These are phyloP conservation scores for Electrona antarctica DNA, from an alignment of 2,113 vertebrate species.

Conservation along the genomic window DNA sequence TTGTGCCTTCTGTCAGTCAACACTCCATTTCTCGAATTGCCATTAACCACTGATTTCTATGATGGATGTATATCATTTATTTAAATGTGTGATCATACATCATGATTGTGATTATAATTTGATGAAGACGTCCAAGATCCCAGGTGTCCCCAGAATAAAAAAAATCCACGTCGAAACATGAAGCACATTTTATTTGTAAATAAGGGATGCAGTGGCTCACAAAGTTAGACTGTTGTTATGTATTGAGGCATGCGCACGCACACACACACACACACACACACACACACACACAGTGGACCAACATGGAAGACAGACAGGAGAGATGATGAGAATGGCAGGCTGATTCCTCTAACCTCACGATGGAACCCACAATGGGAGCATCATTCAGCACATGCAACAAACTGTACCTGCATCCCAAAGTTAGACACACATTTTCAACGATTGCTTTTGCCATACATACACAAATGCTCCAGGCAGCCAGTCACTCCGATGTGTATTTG, in stretches of 20 bases:
- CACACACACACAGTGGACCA: too few species aligned
- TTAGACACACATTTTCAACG: not conserved
- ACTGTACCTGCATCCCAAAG: not conserved
- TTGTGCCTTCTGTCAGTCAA: not conserved
- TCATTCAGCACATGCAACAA: too few species aligned
- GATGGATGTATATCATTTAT: not conserved
- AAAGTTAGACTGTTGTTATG: too few species aligned
- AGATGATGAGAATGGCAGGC: not conserved
- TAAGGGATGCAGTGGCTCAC: too few species aligned
- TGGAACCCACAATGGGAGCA: constrained; percentile 26
- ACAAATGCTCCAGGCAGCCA: not conserved
- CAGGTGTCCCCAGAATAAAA: too few species aligned
- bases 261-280: too few species aligned
- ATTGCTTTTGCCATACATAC: not conserved
- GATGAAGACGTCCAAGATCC: too few species aligned
- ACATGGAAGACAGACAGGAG: too few species aligned
- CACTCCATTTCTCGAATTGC: not conserved
- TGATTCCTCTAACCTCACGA: not conserved
- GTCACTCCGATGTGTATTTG: not conserved
- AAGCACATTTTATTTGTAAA: too few species aligned
- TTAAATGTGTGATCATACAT: not conserved
- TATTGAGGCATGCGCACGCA: too few species aligned
- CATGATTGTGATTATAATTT: too few species aligned
- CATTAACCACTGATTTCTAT: not conserved
- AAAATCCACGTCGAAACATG: too few species aligned